Evolutionary conservation across 2,888 invertebrate genomes (phyloP), one percentile per base, ranked within the genome.

Genomic region (Gandaritis pyraliata): DNA sequence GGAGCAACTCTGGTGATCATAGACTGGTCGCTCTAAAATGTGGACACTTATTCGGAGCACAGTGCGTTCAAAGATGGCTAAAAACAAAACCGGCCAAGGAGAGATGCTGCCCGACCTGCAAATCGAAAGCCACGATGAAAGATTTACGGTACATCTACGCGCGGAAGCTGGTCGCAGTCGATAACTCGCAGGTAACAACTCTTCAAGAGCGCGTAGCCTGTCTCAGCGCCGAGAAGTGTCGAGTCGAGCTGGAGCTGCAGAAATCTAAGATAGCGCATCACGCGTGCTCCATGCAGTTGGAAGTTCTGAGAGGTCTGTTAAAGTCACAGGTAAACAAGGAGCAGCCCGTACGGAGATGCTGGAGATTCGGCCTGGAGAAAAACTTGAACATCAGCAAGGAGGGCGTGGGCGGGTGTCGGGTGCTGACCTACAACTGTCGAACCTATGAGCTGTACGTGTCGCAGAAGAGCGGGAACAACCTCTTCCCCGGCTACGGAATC

Each of bases 21-120:
- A 93, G 98, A 55, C 87, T 98, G 2, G 96, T 96, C n/a, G 95
- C 97, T 0, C 87, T 99, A 8, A 95, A 95, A 77, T 99, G 99
- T 84, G 99, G 99, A 0, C 99, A 99, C 87, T 86, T 98, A 7
- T 99, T 98, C 85, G 99, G 99, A 0, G 87, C 94, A 0, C 93
- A 93, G 15, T 98, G 98, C 79, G 95, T 98, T 8, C 87, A 94
- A 54, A 92, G 95, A 38, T 98, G 97, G 97, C 83, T 97, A 5
- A 90, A 87, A 54, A 93, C 84, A 64, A 94, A 89, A 62, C 69
- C 82, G 0, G 83, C 88, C 0, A 93, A 90, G 23, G 93, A 93
- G n/a, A 93, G 94, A 56, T 92, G 94, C 0, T 98, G 98, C 81
- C 98, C 98, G 0, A 96, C 97, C 15, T 98, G 98, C 81, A 98